These are phyloP conservation scores for Scaptodrosophila lebanonensis DNA, from an alignment of 1,140 invertebrate species.

Conservation along the genomic window DNA sequence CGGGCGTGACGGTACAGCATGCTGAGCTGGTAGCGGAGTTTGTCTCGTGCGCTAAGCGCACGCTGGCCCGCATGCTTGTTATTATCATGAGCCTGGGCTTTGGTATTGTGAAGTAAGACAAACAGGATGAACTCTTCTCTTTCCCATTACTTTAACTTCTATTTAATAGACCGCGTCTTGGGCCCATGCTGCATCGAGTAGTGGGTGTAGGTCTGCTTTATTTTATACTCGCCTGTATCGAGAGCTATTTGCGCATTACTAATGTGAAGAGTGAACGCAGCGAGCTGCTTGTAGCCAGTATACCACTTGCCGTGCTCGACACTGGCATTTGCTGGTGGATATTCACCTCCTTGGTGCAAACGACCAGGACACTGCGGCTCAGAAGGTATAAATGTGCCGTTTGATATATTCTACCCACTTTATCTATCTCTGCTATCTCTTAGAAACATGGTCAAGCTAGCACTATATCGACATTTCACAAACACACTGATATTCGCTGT, in stretches of 20 bases:
- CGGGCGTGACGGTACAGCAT: slow-evolving; percentile 83
- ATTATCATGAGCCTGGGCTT: slow-evolving; percentile 96
- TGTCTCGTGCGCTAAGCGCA: slow-evolving; percentile 89
- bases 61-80: slow-evolving; percentile 93
- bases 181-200: slow-evolving; percentile 91
- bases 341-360: slow-evolving; percentile 92
- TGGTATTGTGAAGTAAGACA: slow-evolving; percentile 93
- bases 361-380: slow-evolving; percentile 90
- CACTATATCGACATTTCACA: slow-evolving; percentile 94
- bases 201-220: slow-evolving; percentile 88
- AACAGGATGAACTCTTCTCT: not conserved
- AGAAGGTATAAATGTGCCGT: slow-evolving; percentile 79
- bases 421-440: slow-evolving; percentile 55
- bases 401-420: not conserved
- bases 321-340: slow-evolving; percentile 90
- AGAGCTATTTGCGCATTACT: slow-evolving; percentile 88
- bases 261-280: slow-evolving; percentile 83
- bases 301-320: slow-evolving; percentile 85
- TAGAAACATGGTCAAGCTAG: slow-evolving; percentile 92
- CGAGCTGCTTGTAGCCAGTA: slow-evolving; percentile 84
- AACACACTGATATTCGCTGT: slow-evolving; percentile 95
- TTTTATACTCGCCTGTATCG: slow-evolving; percentile 88
- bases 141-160: not conserved
- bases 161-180: slow-evolving; percentile 88
- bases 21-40: slow-evolving; percentile 90